Evolutionary conservation across 2,113 vertebrate genomes (phyloP).

Genomic region (Planiliza haematocheilus): DNA sequence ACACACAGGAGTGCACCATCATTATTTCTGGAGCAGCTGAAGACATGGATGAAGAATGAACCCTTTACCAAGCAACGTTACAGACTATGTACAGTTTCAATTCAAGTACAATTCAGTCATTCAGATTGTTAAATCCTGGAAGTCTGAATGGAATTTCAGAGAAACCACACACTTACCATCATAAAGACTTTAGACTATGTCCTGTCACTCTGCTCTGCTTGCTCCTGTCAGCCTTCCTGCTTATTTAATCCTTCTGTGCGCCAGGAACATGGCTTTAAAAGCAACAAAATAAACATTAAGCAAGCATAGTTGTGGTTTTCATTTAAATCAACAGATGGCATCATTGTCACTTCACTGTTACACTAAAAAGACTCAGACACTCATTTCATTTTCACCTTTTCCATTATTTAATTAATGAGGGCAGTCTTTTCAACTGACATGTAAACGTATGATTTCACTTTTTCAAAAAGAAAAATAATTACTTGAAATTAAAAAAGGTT

Average conservation of each 20-base stretch:
- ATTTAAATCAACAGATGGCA: slow-evolving; percentile 1
- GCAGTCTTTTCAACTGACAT: neutral
- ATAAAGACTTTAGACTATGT: too few relatives aligned
- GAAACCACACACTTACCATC: neutral
- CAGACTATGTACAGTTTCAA: too few relatives aligned
- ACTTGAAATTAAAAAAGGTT: neutral
- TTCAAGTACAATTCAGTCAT: too few relatives aligned
- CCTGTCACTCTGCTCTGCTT: slow-evolving; percentile 1
- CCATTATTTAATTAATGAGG: slow-evolving; percentile 25
- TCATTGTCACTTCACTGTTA: neutral
- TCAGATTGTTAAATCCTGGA: neutral
- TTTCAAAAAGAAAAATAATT: neutral
- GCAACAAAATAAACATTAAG: slow-evolving; percentile 61
- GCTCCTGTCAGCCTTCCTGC: slow-evolving; percentile 26
- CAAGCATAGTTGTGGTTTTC: slow-evolving; percentile 22
- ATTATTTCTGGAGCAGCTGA: slow-evolving; percentile 81
- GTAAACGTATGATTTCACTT: slow-evolving; percentile 35
- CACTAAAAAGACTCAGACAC: neutral
- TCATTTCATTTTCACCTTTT: neutral
- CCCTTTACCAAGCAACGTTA: fast-evolving
- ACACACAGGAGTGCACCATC: slow-evolving; percentile 79
- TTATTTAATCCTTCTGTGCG: slow-evolving; percentile 53
- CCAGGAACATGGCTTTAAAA: neutral
- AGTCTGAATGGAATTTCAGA: neutral
- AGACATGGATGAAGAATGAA: slow-evolving; percentile 80